phyloP scores from a whole-genome alignment of 1,140 invertebrate genomes.

The Conus ventricosus region DNA sequence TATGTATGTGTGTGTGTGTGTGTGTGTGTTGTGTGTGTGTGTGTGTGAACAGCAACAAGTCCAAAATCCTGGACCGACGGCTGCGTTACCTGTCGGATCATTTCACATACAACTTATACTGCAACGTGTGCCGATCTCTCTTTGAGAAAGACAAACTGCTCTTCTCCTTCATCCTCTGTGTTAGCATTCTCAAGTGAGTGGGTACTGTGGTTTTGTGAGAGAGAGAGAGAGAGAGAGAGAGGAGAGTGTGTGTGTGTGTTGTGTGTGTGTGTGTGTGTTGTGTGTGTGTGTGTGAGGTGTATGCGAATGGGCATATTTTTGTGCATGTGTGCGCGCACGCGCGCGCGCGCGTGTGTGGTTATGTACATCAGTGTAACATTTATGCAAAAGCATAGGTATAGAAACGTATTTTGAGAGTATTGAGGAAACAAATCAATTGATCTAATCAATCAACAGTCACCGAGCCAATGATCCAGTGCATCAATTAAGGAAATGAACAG shows the following conservation, averaged over 20 bases:
- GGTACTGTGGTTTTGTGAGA: background rate
- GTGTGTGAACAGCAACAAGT: constrained; percentile 59
- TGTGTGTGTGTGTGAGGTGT: background rate
- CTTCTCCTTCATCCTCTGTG: constrained; percentile 73
- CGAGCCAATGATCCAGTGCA: no score
- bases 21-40: accelerated
- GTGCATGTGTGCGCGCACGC: background rate
- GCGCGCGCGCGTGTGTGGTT: background rate
- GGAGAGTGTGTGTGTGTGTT: constrained; percentile 13
- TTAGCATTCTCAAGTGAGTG: constrained; percentile 76
- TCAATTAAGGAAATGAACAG: no score
- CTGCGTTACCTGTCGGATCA: constrained; percentile 74
- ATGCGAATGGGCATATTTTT: background rate
- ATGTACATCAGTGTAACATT: background rate
- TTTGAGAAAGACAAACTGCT: constrained; percentile 75
- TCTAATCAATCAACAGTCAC: no score
- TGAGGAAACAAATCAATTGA: no score
- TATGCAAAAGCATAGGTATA: no score
- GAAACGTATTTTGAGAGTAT: no score
- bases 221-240: no score
- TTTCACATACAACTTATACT: constrained; percentile 72
- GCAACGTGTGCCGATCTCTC: constrained; percentile 73
- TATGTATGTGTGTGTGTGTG: no score
- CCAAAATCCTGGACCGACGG: constrained; percentile 67
- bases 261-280: constrained; percentile 7